Base-by-base conservation (phyloP, 2,113 vertebrate species). In the Syngnathus scovelli region DNA sequence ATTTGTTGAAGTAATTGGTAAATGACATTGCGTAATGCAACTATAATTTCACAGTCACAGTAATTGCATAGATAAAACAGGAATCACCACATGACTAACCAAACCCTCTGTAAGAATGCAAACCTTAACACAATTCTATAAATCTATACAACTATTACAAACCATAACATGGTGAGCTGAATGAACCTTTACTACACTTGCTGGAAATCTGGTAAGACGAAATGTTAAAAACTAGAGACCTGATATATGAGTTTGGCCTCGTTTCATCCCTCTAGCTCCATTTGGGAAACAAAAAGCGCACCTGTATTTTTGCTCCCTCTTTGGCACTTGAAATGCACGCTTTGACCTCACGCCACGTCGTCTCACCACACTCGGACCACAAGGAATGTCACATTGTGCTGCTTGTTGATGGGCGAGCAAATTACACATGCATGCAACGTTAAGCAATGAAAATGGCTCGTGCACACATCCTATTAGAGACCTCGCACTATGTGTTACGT, bases 221-320 rank as follows among this genome's bases (percentile, higher is more conserved):
- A n/a, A 33, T 27, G 49, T 16, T 18, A 1, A 43, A 39, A 43
- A 48, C 43, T 11, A 46, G 51, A 11, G n/a, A 54, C 21, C 21
- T 27, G 52, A 55, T 23, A 23, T 4, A 21, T 21, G 4, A 55
- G 52, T 23, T 23, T 11, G 51, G 9, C 7, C 52, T 11, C 10
- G 23, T 55, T 55, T 55, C n/a, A 54, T 54, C 9, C 7, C 11
- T 11, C 9, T 13, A 4, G 33, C 7, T n/a, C 9, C 39, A 60
- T 69, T 33, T 67, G 23, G n/a, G 66, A 78, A 78, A 69, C 36
- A 70, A 78, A 78, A 60, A 67, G 9, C 75, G 71, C 74, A 74
- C 82, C 80, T 68, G 70, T 68, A 1, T 59, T 16, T 41, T 62
- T 12, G 38, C 0, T 33, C 41, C 58, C 55, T 36, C 5, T 36